These are phyloP conservation scores for Coregonus sp. DNA, from an alignment of 2,797 vertebrate species.

Conservation along the genomic window DNA sequence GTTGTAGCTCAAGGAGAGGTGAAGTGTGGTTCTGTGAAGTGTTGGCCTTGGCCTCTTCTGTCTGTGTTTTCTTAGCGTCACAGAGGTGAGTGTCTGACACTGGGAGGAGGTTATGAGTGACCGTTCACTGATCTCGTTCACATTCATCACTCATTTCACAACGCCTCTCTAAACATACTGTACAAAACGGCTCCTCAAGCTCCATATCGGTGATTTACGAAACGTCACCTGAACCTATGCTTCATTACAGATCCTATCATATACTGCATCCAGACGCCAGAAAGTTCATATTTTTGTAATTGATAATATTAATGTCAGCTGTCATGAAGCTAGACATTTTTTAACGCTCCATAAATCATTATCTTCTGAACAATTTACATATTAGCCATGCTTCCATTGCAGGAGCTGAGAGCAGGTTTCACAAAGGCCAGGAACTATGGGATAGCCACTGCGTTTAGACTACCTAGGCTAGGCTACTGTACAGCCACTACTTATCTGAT, in stretches of 20 bases:
- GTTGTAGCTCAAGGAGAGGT: background rate
- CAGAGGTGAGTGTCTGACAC: background rate
- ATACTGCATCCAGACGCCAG: conserved; percentile 19
- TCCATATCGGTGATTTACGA: conserved; percentile 26
- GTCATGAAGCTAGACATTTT: conserved; percentile 22
- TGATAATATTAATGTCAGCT: conserved; percentile 27
- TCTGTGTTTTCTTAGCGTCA: too few relatives aligned
- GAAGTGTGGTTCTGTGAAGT: background rate
- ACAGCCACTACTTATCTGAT: too few relatives aligned
- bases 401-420: too few relatives aligned
- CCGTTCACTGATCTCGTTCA: conserved; percentile 1
- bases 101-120: conserved; percentile 1
- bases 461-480: too few relatives aligned
- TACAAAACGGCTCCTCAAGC: background rate
- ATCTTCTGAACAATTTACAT: background rate
- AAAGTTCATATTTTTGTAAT: background rate
- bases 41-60: background rate
- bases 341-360: conserved; percentile 28
- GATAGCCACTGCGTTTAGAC: too few relatives aligned
- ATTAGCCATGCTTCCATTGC: background rate
- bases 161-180: background rate
- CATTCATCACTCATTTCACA: background rate
- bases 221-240: background rate
- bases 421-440: too few relatives aligned
- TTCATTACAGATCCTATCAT: conserved; percentile 15